A percentile compares a stretch with the other conserved stretches of the same genome.
Conservation (phyloP, 2,113 vertebrate species). For the Carassius gibelio region DNA sequence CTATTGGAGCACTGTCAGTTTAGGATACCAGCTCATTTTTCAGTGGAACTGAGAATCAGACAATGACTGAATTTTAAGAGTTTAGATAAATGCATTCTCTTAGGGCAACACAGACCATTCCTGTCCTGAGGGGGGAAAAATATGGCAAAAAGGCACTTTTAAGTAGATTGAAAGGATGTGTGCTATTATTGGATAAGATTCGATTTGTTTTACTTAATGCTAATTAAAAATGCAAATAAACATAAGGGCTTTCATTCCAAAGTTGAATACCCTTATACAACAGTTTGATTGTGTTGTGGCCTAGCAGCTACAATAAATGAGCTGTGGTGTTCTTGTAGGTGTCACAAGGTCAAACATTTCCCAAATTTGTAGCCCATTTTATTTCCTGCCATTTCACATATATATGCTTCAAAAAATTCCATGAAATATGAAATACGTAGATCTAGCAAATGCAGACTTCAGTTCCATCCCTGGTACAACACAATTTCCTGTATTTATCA, state of each 20-base stretch:
- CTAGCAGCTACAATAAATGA: neutral
- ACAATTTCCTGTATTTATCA: no score
- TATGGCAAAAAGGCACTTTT: neutral
- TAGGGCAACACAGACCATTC: neutral
- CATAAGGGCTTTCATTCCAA: neutral
- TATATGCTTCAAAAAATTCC: neutral
- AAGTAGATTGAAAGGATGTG: neutral
- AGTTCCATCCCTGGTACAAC: no score
- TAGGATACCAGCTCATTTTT: constrained; percentile 23
- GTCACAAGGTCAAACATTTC: neutral
- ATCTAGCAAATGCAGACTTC: neutral
- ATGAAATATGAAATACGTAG: neutral
- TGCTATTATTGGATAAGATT: neutral
- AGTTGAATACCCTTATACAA: neutral
- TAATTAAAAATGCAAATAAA: constrained; percentile 3
- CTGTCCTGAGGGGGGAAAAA: neutral
- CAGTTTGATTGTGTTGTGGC: neutral
- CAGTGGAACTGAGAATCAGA: neutral
- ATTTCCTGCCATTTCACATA: neutral
- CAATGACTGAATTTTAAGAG: constrained; percentile 19
- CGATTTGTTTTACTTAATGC: neutral
- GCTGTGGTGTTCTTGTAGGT: no score
- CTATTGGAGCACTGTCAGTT: constrained; percentile 2
- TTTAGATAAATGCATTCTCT: constrained; percentile 7
- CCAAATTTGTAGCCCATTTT: neutral